These are phyloP conservation scores for Pherbina coryleti DNA, from an alignment of 2,888 invertebrate species.

Conservation along the genomic window DNA sequence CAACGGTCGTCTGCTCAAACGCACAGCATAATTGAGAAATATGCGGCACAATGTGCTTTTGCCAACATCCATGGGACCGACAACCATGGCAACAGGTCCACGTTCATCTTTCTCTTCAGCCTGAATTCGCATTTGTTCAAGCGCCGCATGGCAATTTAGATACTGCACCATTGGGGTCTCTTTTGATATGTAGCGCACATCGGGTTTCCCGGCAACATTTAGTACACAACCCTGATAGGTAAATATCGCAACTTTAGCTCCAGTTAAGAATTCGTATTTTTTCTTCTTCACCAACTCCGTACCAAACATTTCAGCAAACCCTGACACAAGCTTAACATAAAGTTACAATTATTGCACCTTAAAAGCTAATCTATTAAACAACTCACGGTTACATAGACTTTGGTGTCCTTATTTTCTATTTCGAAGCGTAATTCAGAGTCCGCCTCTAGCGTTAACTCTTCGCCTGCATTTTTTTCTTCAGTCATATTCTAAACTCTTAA, in stretches of 20 bases:
- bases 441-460: constrained; percentile 85
- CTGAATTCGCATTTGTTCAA: constrained; percentile 88
- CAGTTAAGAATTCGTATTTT: constrained; percentile 88
- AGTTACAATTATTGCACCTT: neutral
- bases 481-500: constrained; percentile 49
- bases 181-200: constrained; percentile 94
- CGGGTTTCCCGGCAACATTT: constrained; percentile 88
- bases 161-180: constrained; percentile 98
- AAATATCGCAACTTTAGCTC: constrained; percentile 95
- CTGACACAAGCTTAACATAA: constrained; percentile 80
- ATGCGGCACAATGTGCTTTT: constrained; percentile 92
- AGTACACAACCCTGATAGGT: constrained; percentile 96
- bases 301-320: constrained; percentile 96
- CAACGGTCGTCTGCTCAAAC: constrained; percentile 89
- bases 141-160: constrained; percentile 93
- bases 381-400: constrained; percentile 81
- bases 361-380: neutral
- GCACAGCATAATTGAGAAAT: constrained; percentile 93
- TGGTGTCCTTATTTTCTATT: constrained; percentile 88
- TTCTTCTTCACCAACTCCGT: constrained; percentile 95
- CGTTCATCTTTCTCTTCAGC: constrained; percentile 80
- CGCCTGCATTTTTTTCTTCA: constrained; percentile 54
- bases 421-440: constrained; percentile 95
- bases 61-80: constrained; percentile 96
- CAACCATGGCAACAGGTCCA: constrained; percentile 90